Base-by-base conservation (phyloP, 2,888 invertebrate species). In the Drosophila cyrtoloma region DNA sequence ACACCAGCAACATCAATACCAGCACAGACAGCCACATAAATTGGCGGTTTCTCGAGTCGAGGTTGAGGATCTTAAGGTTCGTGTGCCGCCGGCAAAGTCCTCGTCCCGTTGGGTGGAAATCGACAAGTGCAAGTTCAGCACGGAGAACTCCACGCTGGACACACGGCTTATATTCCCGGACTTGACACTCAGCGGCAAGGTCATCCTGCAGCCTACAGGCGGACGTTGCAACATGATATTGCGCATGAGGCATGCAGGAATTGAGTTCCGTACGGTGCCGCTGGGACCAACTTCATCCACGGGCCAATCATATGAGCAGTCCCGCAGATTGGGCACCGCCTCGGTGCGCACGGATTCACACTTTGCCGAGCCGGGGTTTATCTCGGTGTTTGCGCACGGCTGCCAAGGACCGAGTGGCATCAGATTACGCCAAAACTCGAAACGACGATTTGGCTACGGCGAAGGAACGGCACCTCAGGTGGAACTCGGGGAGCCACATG, bases 371-470 rank as follows among this genome's bases (percentile, higher is more conserved):
- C 97, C 97, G 0, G 96, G 97, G 19, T 97, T 97, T 85, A 96
- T 97, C 42, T 97, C 97, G 53, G 97, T 97, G 0, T 97, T 97
- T 88, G 97, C 97, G 0, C 97, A 97, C 79, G 97, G 97, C 0
- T 97, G 97, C 87, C 96, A 96, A 86, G 95, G 92, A 62, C 92
- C 91, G 5, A 88, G 83, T 35, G 92, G 92, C 16, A 91, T 92
- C 14, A 88, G 91, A 42, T 74, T 92, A 32, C 89, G 93, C 0
- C 92, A 92, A 73, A 93, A 93, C 60, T 93, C 92, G 0, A 93
- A 93, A 63, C 88, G 93, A 0, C 88, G 92, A 3, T 93, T 90
- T 58, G 84, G 90, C 3, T 91, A 90, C 56, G 84, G 77, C 5
- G 79, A 84, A 30, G 77, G 81, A 1, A 39, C 70, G 7, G 55